These are phyloP conservation scores for Asbolus verrucosus DNA, from an alignment of 1,140 invertebrate species.

Conservation along the genomic window DNA sequence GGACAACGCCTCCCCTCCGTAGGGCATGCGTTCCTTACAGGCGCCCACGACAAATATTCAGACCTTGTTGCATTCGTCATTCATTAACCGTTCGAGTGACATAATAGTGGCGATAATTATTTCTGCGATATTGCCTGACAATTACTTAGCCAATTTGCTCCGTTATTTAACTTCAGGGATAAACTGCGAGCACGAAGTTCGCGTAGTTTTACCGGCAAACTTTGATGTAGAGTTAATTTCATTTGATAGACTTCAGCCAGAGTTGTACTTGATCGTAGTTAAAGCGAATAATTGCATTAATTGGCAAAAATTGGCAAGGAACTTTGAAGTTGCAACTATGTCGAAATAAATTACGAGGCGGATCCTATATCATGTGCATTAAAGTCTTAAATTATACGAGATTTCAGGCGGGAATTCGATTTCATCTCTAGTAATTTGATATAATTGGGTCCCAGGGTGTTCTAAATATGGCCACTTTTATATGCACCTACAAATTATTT, in stretches of 20 bases:
- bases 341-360: not conserved
- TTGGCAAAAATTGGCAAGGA: too few species aligned
- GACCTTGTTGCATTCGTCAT: slow-evolving; percentile 30
- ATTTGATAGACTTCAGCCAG: not conserved
- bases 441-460: slow-evolving; percentile 15
- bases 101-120: slow-evolving; percentile 24
- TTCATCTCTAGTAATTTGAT: slow-evolving; percentile 8
- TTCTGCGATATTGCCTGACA: not conserved
- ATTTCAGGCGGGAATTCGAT: slow-evolving; percentile 10
- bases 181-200: not conserved
- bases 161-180: not conserved
- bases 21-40: slow-evolving; percentile 42
- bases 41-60: slow-evolving; percentile 45
- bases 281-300: too few species aligned
- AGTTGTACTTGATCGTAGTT: too few species aligned
- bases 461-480: slow-evolving; percentile 5
- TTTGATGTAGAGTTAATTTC: not conserved
- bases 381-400: not conserved
- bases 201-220: not conserved
- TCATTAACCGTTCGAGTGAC: slow-evolving; percentile 10
- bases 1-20: slow-evolving; percentile 50
- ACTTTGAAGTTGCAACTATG: too few species aligned
- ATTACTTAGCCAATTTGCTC: slow-evolving; percentile 14
- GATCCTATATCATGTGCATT: slow-evolving; percentile 12
- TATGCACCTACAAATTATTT: not conserved